phyloP scores from a whole-genome alignment of 2,797 vertebrate species.

The Pelobates cultripes region DNA sequence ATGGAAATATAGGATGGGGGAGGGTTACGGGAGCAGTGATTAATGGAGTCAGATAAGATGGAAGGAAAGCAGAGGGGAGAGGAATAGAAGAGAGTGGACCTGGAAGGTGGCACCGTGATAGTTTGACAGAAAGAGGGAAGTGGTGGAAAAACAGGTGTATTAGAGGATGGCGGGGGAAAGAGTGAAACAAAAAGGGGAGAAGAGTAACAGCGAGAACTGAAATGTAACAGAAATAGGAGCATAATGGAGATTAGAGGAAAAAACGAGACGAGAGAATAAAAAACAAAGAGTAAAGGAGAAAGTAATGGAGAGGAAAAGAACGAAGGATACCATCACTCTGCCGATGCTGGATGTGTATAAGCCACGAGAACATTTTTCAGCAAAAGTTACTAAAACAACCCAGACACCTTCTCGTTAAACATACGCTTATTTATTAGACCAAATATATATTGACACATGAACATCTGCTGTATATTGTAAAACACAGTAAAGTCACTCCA shows the following conservation, averaged over 20 bases:
- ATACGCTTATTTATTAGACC: conserved; percentile 40
- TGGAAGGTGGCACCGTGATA: background rate
- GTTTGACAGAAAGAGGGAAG: background rate
- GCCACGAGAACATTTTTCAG: background rate
- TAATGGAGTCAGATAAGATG: background rate
- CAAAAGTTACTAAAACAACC: background rate
- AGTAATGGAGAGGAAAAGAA: background rate
- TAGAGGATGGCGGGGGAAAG: background rate
- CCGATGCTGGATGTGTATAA: no score
- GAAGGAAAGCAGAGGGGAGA: background rate
- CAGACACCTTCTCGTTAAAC: conserved; percentile 28
- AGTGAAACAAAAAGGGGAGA: background rate
- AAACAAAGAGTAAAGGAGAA: background rate
- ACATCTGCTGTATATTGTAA: conserved; percentile 13
- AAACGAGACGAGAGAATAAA: background rate
- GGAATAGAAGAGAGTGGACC: background rate
- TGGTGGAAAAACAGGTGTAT: no score
- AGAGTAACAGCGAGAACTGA: background rate
- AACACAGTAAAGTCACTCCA: conserved; percentile 13
- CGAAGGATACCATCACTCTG: no score
- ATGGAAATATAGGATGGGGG: no score
- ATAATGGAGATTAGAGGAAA: background rate
- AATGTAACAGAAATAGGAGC: background rate
- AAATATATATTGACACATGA: conserved; percentile 34
- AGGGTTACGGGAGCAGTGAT: no score